These are phyloP conservation scores for Bimastos eiseni DNA, from an alignment of 2,888 invertebrate species.

Conservation along the genomic window DNA sequence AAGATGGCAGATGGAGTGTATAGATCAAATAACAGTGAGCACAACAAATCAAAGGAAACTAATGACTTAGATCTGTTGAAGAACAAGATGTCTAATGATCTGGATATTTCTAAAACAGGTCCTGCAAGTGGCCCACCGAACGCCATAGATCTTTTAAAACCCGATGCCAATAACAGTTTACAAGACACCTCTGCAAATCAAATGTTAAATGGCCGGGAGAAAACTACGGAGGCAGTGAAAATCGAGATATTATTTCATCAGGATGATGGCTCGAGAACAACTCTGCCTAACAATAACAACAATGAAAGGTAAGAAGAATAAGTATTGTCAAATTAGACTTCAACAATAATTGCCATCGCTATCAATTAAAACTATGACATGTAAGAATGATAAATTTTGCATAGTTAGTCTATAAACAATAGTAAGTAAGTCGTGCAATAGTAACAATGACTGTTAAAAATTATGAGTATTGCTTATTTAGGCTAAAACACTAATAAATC, in stretches of 20 bases:
- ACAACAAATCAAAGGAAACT: neutral
- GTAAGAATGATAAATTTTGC: neutral
- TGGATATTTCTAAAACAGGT: neutral
- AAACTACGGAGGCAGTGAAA: neutral
- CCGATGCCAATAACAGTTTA: neutral
- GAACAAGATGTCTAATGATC: neutral
- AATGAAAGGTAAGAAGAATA: neutral
- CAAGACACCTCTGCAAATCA: neutral
- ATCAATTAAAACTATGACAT: neutral
- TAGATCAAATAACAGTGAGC: neutral
- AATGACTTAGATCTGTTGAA: neutral
- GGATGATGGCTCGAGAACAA: neutral
- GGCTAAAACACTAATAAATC: too few relatives aligned
- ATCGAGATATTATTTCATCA: neutral
- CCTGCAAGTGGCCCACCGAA: neutral
- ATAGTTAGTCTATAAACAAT: too few relatives aligned
- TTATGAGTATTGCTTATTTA: too few relatives aligned
- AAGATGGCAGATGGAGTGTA: neutral
- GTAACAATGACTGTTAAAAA: too few relatives aligned
- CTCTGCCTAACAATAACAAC: neutral
- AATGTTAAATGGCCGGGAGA: slow-evolving; percentile 4
- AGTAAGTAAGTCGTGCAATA: too few relatives aligned
- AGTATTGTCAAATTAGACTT: neutral
- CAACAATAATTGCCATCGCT: neutral
- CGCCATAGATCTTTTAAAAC: neutral